These are phyloP conservation scores for Drosophila mettleri DNA, from an alignment of 2,888 invertebrate species.

Conservation along the genomic window DNA sequence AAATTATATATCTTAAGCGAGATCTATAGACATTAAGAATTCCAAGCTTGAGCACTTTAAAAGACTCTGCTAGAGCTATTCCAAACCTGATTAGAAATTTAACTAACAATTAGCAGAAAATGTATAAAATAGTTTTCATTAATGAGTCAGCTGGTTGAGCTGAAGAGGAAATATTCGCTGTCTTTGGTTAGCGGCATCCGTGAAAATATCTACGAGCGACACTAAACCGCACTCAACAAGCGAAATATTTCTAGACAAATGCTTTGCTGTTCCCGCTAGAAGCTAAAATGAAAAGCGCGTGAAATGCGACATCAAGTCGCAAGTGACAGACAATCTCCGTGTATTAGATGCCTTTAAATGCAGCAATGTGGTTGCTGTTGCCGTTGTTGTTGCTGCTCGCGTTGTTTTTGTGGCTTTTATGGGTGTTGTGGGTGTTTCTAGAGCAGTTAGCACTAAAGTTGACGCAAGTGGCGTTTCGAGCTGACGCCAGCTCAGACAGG, in stretches of 20 bases:
- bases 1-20: too few species aligned
- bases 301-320: constrained; percentile 42
- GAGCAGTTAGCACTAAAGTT: constrained; percentile 44
- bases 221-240: constrained; percentile 7
- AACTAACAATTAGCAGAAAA: constrained; percentile 2
- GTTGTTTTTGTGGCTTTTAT: constrained; percentile 4
- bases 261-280: constrained; percentile 30
- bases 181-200: not conserved
- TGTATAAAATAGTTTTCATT: not conserved
- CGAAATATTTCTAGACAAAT: constrained; percentile 43
- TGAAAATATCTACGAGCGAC: not conserved
- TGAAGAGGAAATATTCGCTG: not conserved
- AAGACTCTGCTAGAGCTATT: too few species aligned
- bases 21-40: too few species aligned
- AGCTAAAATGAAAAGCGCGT: constrained; percentile 55
- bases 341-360: constrained; percentile 32
- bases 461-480: constrained; percentile 46
- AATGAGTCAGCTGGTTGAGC: not conserved
- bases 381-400: not conserved
- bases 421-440: constrained; percentile 16
- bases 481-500: constrained; percentile 45
- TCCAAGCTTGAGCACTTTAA: too few species aligned
- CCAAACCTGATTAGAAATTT: not conserved
- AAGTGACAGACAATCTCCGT: constrained; percentile 47
- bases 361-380: constrained; percentile 18